Evolutionary conservation across 2,797 vertebrate genomes (phyloP).

Genomic region (Etheostoma perlongum): DNA sequence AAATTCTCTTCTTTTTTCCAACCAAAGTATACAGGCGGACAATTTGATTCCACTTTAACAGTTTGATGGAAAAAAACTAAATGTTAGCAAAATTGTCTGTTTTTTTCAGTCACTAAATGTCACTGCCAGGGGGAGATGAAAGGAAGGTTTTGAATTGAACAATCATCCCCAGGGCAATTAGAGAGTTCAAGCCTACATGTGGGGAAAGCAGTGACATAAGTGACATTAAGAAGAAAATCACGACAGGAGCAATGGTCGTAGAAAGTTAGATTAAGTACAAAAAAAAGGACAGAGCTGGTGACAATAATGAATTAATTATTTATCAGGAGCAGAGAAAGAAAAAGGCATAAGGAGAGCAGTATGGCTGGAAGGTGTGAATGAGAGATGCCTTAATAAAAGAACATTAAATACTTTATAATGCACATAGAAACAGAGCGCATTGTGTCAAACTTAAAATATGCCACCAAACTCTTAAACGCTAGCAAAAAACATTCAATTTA

Average conservation of each 20-base stretch:
- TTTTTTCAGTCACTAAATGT: constrained; percentile 73
- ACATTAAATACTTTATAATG: constrained; percentile 39
- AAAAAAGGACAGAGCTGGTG: constrained; percentile 41
- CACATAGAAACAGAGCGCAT: background rate
- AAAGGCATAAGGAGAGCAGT: constrained; percentile 52
- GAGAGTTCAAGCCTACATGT: constrained; percentile 50
- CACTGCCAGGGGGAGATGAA: constrained; percentile 50
- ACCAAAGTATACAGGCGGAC: constrained; percentile 32
- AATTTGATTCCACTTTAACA: constrained; percentile 42
- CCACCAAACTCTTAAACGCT: too few species aligned
- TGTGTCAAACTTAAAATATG: too few species aligned
- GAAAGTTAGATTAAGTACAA: constrained; percentile 55
- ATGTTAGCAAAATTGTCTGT: constrained; percentile 58
- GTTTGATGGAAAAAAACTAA: constrained; percentile 49
- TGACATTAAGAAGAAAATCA: constrained; percentile 46
- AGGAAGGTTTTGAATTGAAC: constrained; percentile 52
- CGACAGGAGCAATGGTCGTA: constrained; percentile 46
- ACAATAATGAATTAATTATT: constrained; percentile 78
- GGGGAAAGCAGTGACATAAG: constrained; percentile 52
- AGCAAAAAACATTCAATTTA: too few species aligned
- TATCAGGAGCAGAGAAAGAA: constrained; percentile 59
- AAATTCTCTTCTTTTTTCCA: constrained; percentile 20
- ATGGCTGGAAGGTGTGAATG: constrained; percentile 45
- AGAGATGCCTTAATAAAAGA: constrained; percentile 47
- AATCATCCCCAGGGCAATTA: constrained; percentile 69